phyloP scores from a whole-genome alignment of 2,797 vertebrate genomes.

The Cossypha polioptera region DNA sequence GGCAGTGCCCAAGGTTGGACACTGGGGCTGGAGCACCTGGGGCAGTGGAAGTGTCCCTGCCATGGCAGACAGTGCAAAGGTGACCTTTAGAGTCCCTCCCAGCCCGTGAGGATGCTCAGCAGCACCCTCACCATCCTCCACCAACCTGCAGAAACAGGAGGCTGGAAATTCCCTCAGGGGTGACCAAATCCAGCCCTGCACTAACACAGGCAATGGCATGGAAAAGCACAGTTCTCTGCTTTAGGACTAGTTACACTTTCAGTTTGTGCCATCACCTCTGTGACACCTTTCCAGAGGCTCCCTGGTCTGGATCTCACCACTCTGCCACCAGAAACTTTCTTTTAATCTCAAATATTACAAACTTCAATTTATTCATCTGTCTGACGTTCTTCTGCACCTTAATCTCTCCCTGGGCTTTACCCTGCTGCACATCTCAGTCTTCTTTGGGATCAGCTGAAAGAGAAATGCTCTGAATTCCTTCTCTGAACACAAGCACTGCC shows the following conservation, averaged over 20 bases:
- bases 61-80: accelerated
- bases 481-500: neutral
- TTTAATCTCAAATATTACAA: neutral
- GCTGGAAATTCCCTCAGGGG: neutral
- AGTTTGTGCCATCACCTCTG: neutral
- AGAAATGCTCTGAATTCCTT: neutral
- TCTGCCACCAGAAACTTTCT: neutral
- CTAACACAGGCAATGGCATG: neutral
- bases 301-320: neutral
- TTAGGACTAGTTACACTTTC: neutral
- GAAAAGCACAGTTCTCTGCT: neutral
- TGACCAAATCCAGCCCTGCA: neutral
- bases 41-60: neutral
- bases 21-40: accelerated
- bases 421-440: neutral
- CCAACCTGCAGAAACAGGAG: neutral
- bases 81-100: neutral
- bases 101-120: neutral
- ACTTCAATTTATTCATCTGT: neutral
- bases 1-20: accelerated
- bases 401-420: neutral
- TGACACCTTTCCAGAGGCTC: neutral
- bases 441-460: neutral
- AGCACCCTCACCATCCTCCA: neutral
- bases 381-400: accelerated